phyloP scores from a whole-genome alignment of 2,113 vertebrate species.

The Pelobates fuscus region DNA sequence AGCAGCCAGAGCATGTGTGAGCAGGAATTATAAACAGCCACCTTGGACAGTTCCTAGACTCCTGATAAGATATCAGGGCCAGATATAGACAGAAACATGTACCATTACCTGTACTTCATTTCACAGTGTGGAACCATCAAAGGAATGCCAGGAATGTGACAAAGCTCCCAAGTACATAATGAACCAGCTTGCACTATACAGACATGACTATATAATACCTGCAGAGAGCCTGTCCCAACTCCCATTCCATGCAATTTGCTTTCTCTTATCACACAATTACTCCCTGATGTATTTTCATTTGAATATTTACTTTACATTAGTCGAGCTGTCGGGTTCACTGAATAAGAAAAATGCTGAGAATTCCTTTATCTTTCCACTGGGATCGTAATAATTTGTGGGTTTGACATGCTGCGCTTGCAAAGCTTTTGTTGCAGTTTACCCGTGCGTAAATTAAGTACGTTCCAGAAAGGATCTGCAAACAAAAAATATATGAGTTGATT shows the following conservation, averaged over 20 bases:
- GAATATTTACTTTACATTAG: constrained; percentile 38
- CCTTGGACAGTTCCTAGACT: constrained; percentile 68
- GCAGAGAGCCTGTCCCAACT: not conserved
- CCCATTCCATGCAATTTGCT: not conserved
- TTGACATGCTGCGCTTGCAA: constrained; percentile 7
- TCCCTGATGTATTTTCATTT: constrained; percentile 13
- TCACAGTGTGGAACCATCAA: not conserved
- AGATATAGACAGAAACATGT: not conserved
- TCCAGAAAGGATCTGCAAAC: not conserved
- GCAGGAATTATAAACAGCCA: constrained; percentile 31
- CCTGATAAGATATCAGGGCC: constrained; percentile 29
- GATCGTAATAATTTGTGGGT: not conserved
- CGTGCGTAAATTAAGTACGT: not conserved
- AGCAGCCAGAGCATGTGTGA: constrained; percentile 10
- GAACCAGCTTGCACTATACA: not conserved
- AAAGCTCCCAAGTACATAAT: not conserved
- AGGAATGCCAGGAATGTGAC: constrained; percentile 31
- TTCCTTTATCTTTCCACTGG: constrained; percentile 1
- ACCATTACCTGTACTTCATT: constrained; percentile 28
- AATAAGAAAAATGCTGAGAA: constrained; percentile 27
- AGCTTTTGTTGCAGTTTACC: constrained; percentile 1
- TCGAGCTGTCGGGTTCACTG: constrained; percentile 13
- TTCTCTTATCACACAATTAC: constrained; percentile 18
- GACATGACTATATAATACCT: constrained; percentile 19
- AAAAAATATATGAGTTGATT: not conserved